These are phyloP conservation scores for Prorops nasuta DNA, from an alignment of 1,140 invertebrate species.

Conservation along the genomic window DNA sequence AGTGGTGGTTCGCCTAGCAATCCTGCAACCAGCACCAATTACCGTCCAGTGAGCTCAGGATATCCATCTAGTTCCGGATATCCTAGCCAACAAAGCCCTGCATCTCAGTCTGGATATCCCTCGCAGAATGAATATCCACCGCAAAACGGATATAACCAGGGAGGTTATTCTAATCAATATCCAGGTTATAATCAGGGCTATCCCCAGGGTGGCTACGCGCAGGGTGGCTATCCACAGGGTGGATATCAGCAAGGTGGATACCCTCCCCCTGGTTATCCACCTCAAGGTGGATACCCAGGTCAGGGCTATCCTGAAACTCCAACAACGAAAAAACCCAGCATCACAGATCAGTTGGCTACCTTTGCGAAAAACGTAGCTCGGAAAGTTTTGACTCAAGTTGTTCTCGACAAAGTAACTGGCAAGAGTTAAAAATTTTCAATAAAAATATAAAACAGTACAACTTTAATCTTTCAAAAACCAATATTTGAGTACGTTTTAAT, in stretches of 20 bases:
- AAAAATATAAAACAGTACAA: too few species aligned
- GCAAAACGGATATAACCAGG: conserved; percentile 14
- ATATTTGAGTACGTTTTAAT: too few species aligned
- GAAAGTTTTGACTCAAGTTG: conserved; percentile 35
- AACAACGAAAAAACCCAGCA: conserved; percentile 36
- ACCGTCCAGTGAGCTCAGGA: conserved; percentile 8
- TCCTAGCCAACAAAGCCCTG: conserved; percentile 3
- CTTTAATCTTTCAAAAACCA: too few species aligned
- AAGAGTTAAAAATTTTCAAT: too few species aligned
- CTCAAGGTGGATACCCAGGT: conserved; percentile 20
- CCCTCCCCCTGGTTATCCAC: conserved; percentile 17
- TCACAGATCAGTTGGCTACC: conserved; percentile 37
- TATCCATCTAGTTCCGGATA: conserved; percentile 12
- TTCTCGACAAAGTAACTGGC: conserved; percentile 41
- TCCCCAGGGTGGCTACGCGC: conserved; percentile 18
- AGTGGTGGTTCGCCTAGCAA: not conserved
- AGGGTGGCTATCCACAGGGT: conserved; percentile 19
- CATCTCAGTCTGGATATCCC: conserved; percentile 11
- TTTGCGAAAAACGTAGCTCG: conserved; percentile 41
- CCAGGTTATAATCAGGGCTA: conserved; percentile 18
- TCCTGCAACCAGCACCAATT: not conserved
- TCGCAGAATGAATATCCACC: conserved; percentile 15
- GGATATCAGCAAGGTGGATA: conserved; percentile 22
- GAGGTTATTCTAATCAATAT: conserved; percentile 16
- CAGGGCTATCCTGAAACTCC: conserved; percentile 22